Evolutionary conservation across 1,140 invertebrate genomes (phyloP), one percentile per base, ranked within the genome.

Genomic region (Papilio dardanus): DNA sequence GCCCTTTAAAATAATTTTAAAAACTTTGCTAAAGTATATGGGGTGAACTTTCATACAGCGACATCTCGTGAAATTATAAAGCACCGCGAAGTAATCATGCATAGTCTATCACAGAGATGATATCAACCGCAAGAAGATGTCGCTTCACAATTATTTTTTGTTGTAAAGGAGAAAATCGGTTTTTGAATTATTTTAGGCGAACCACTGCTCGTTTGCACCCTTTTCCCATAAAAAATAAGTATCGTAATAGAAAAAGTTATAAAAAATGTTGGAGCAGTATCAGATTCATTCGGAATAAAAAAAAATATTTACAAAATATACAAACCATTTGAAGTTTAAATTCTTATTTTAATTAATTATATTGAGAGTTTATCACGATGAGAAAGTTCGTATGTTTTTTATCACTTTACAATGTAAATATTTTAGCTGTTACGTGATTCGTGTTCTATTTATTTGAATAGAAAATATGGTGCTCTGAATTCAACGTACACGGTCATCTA

Each of bases 1-100:
- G 24, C 21, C 46, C 5, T 62, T 21, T 62, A 62, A 31, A 81
- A 75, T 78, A 76, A 81, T 78, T 7, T n/a, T n/a, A n/a, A n/a
- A n/a, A n/a, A n/a, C n/a, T n/a, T n/a, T n/a, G n/a, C n/a, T n/a
- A n/a, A n/a, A n/a, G n/a, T n/a, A n/a, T n/a, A n/a, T n/a, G n/a
- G n/a, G n/a, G n/a, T n/a, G n/a, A n/a, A n/a, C n/a, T n/a, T n/a
- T 5, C 2, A 2, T 42, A 16, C 16, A 46, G 42, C 16, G 42
- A 46, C 42, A 46, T 46, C 42, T 46, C 16, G 8, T 6, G n/a
- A 46, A 46, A 46, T 46, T 46, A 19, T n/a, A 19, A 46, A 7
- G 42, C 16, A 46, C 42, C 16, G 2, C 6, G 16, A 19, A n/a
- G 42, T 6, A 19, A 5, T 46, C n/a, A n/a, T n/a, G 16, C 6